Percentiles rank a stretch among this genome's conserved stretches.
phyloP scores from a whole-genome alignment of 2,797 vertebrate genomes.

The Anniella stebbinsi region DNA sequence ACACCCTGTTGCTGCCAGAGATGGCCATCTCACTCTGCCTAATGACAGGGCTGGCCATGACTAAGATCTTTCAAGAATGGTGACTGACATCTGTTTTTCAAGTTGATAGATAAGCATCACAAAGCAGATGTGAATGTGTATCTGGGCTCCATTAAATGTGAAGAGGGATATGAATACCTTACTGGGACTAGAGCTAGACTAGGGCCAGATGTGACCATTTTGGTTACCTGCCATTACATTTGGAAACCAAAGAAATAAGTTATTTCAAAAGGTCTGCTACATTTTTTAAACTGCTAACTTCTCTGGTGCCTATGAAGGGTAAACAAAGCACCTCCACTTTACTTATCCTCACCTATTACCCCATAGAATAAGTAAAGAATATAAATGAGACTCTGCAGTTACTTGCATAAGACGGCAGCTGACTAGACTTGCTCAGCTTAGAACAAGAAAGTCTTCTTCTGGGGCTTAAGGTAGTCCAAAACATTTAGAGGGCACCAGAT shows the following conservation, averaged over 20 bases:
- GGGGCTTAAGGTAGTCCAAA: background rate
- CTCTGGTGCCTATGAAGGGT: background rate
- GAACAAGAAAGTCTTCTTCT: no score
- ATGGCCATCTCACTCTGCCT: no score
- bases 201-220: background rate
- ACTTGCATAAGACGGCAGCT: no score
- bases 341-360: background rate
- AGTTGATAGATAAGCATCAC: background rate
- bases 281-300: background rate
- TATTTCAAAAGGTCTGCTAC: background rate
- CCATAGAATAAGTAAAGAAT: no score
- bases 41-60: no score
- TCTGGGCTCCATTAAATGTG: background rate
- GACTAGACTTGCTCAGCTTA: no score
- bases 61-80: no score
- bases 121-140: background rate
- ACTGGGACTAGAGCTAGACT: background rate
- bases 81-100: no score
- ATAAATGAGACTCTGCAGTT: no score
- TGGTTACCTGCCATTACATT: background rate
- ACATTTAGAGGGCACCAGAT: no score
- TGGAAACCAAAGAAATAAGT: background rate
- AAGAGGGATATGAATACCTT: background rate
- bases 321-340: background rate
- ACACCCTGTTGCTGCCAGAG: no score